Evolutionary conservation across 2,888 invertebrate genomes (phyloP).

Genomic region (Thereva unica): DNA sequence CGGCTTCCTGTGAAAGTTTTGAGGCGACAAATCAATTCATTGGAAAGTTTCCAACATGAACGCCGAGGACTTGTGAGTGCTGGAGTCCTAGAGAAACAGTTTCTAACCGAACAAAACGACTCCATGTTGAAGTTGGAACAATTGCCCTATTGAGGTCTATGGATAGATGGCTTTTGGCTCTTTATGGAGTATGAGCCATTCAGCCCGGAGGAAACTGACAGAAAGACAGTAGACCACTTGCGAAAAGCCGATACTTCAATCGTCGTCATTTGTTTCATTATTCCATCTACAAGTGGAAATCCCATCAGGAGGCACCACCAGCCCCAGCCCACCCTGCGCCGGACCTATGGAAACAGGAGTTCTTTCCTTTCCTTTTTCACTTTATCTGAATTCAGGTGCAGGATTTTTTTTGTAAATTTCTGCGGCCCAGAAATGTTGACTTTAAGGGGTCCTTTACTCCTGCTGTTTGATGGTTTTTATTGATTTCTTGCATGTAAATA

Average conservation of each 20-base stretch:
- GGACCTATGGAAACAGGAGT: too few species aligned
- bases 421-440: too few species aligned
- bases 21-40: conserved; percentile 49
- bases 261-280: conserved; percentile 17
- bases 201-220: not conserved
- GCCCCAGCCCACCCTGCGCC: too few species aligned
- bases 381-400: too few species aligned
- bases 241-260: conserved; percentile 28
- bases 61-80: conserved; percentile 17
- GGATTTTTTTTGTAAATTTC: too few species aligned
- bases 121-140: conserved; percentile 23
- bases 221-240: conserved; percentile 26
- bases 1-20: conserved; percentile 45
- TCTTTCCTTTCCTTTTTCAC: too few species aligned
- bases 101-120: conserved; percentile 3
- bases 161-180: conserved; percentile 25
- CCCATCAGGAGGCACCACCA: too few species aligned
- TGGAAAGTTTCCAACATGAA: conserved; percentile 46
- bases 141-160: conserved; percentile 19
- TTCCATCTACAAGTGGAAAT: not conserved
- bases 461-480: too few species aligned
- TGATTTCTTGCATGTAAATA: too few species aligned
- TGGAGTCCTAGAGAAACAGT: too few species aligned
- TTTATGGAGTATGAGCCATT: conserved; percentile 17
- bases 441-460: too few species aligned